Percentiles rank a stretch among this genome's conserved stretches.
Conservation (phyloP, 1,140 invertebrate species). For the Elysia chlorotica region DNA sequence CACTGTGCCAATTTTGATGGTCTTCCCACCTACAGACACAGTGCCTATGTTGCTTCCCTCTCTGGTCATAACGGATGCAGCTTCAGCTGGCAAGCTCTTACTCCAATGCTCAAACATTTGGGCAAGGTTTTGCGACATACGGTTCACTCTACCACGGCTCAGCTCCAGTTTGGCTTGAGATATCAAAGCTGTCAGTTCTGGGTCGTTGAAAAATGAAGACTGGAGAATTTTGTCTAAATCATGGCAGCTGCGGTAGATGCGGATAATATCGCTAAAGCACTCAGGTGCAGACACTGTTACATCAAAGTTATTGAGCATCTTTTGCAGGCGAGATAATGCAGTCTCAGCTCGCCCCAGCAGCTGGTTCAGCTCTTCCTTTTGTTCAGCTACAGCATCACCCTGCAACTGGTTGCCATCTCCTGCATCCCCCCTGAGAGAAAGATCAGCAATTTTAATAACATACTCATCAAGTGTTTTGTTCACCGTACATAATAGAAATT, state of each 20-base stretch:
- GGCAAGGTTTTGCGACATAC: conserved; percentile 39
- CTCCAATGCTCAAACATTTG: conserved; percentile 47
- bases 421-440: too few relatives aligned
- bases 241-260: conserved; percentile 47
- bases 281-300: conserved; percentile 28
- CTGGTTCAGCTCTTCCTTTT: conserved; percentile 39
- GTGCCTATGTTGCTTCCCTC: conserved; percentile 1
- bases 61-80: too few relatives aligned
- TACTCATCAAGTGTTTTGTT: too few relatives aligned
- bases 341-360: conserved; percentile 33
- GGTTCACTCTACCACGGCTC: conserved; percentile 40
- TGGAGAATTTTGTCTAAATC: conserved; percentile 65
- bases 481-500: too few relatives aligned
- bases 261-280: conserved; percentile 39
- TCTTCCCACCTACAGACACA: conserved; percentile 4
- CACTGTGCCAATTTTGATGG: background rate
- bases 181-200: conserved; percentile 38
- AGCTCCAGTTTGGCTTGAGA: conserved; percentile 34
- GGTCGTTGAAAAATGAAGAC: conserved; percentile 44
- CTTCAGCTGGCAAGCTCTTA: conserved; percentile 8
- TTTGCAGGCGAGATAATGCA: conserved; percentile 34
- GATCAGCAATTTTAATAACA: too few relatives aligned
- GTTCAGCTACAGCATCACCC: conserved; percentile 12
- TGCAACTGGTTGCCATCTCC: conserved; percentile 3
- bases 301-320: conserved; percentile 21